Evolutionary conservation across 2,113 vertebrate genomes (phyloP), one percentile per base, ranked within the genome.

Genomic region (Anolis carolinensis): DNA sequence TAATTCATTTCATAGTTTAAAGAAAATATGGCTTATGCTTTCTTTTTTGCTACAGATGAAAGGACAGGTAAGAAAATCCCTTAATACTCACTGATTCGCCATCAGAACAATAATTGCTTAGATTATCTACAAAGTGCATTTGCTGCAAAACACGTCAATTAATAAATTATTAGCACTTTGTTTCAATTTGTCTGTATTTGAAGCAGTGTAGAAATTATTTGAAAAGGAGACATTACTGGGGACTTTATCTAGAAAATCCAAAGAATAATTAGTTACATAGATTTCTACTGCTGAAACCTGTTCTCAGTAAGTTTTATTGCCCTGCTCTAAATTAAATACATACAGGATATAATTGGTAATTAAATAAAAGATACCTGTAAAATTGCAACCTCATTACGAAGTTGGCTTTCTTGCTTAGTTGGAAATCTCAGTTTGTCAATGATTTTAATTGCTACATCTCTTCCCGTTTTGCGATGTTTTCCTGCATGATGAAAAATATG

Each of bases 391-490:
- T 99, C 99, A 83, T 99, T 99, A 82, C 98, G 97, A 87, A 99
- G 97, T 85, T 99, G 99, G 92, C 98, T 99, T 94, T 99, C 99
- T 91, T 99, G 98, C 91, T 99, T 99, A 39, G 98, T 99, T 70
- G 98, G 99, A 92, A 99, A 99, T 34, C 98, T 97, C 88, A 99
- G 95, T 94, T 99, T 99, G 93, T 99, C 98, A 74, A 99, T 99
- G 93, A 99, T 98, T 95, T 99, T 99, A 93, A 99, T 99, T 87
- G 98, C 99, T 81, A 99, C 98, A 86, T 99, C 99, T 95, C 98
- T 97, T 92, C 98, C 98, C 2, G 98, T 99, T 97, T 99, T 99
- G 82, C 98, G 97, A 95, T 99, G 98, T 92, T 99, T 99, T 63
- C 99, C 99, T 99, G 95, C 65, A 93, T 89, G 91, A 94, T 81